Evolutionary conservation across 2,113 vertebrate species (phyloP).

Genomic region (Pelvicachromis taeniatus): DNA sequence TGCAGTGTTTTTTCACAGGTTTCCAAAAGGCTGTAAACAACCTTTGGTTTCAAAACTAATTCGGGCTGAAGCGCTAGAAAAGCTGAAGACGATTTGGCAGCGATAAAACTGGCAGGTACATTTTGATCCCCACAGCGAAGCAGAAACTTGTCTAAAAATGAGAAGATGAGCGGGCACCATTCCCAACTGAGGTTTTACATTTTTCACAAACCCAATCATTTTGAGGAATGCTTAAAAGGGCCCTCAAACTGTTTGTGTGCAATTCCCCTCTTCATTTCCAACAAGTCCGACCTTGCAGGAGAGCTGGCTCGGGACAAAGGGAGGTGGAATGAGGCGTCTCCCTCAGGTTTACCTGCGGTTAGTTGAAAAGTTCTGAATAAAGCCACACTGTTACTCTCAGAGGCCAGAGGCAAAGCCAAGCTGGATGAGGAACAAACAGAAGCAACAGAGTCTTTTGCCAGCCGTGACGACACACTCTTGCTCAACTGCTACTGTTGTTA

Average conservation of each 20-base stretch:
- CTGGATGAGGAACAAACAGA: constrained; percentile 50
- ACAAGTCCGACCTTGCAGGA: constrained; percentile 59
- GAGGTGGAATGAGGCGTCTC: constrained; percentile 23
- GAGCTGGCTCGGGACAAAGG: constrained; percentile 34
- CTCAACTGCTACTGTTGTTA: constrained; percentile 19
- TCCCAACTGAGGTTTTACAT: constrained; percentile 23
- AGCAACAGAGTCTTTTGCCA: background rate
- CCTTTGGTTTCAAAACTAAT: background rate
- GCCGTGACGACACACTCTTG: background rate
- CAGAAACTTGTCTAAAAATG: background rate
- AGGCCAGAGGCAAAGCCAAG: constrained; percentile 36
- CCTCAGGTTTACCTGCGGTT: constrained; percentile 35
- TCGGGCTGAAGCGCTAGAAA: background rate
- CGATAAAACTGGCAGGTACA: background rate
- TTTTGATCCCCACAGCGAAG: background rate
- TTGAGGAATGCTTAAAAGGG: constrained; percentile 37
- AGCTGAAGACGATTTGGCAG: background rate
- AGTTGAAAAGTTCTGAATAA: constrained; percentile 33
- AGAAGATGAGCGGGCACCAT: background rate
- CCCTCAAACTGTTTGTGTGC: constrained; percentile 26
- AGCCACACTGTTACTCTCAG: constrained; percentile 15
- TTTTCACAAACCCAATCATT: constrained; percentile 40
- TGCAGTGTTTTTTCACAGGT: background rate
- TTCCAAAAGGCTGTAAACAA: background rate
- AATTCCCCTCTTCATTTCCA: background rate